A percentile compares a stretch with the other conserved stretches of the same genome.
Evolutionary conservation across 2,113 vertebrate genomes (phyloP).

Genomic region (Chlorodrepanis virens): DNA sequence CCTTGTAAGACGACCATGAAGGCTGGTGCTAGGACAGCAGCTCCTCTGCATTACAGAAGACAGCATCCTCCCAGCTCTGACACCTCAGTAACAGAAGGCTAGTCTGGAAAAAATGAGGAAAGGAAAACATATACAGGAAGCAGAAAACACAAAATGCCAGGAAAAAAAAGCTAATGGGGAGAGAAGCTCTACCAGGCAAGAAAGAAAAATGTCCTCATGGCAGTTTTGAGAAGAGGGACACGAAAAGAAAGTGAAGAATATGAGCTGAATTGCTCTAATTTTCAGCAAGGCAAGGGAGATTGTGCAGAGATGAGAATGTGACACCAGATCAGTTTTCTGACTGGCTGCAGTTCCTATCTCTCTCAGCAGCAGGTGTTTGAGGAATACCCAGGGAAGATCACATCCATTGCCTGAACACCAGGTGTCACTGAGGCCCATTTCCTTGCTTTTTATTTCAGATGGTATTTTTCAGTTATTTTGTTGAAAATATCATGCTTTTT

Average conservation of each 20-base stretch:
- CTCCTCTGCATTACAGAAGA: not conserved
- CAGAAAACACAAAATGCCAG: not conserved
- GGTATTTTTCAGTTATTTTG: not conserved
- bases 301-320: not conserved
- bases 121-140: not conserved
- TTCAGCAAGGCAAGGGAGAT: not conserved
- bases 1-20: not conserved
- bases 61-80: not conserved
- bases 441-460: not conserved
- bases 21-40: not conserved
- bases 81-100: not conserved
- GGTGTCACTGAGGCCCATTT: not conserved
- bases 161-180: not conserved
- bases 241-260: not conserved
- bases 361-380: not conserved
- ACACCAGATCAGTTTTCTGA: not conserved
- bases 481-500: accelerated
- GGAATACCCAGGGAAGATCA: not conserved
- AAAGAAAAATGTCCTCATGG: not conserved
- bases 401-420: not conserved
- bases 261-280: not conserved
- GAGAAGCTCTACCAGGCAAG: not conserved
- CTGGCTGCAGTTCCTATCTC: not conserved
- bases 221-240: not conserved
- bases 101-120: not conserved